These are phyloP conservation scores for Enteromius thamalakanensis DNA, from an alignment of 2,797 vertebrate species.

Conservation along the genomic window DNA sequence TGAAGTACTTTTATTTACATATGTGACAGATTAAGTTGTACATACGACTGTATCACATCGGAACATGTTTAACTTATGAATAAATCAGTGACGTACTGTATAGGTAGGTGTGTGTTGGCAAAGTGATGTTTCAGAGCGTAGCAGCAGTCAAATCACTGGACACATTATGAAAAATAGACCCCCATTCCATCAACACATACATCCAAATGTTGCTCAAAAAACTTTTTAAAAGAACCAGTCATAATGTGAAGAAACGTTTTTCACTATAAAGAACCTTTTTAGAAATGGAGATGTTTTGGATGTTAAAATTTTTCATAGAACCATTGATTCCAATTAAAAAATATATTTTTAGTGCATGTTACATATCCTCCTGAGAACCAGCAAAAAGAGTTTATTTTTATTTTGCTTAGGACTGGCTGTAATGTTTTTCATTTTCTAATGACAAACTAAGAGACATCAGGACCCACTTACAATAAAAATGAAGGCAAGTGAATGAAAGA, in stretches of 20 bases:
- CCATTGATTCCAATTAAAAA: background rate
- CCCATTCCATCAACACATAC: constrained; percentile 1
- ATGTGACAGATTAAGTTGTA: background rate
- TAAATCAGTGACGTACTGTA: background rate
- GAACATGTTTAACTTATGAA: background rate
- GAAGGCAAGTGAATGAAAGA: background rate
- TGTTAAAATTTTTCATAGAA: background rate
- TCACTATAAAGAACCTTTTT: background rate
- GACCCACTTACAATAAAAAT: background rate
- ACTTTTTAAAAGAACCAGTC: background rate
- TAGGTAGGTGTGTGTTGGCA: background rate
- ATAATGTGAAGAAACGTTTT: background rate
- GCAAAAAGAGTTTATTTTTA: background rate
- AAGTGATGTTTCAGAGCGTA: constrained; percentile 11
- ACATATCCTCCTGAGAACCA: background rate
- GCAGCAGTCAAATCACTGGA: constrained; percentile 33
- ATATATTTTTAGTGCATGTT: background rate
- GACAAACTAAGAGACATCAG: background rate
- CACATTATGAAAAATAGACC: constrained; percentile 10
- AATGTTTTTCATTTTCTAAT: background rate
- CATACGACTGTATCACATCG: background rate
- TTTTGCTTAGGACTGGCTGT: background rate
- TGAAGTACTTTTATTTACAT: background rate
- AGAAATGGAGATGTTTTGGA: background rate
- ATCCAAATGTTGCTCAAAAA: background rate